Evolutionary conservation across 1,140 invertebrate genomes (phyloP), one percentile per base, ranked within the genome.

Genomic region (Pseudomyrmex cubaensis): DNA sequence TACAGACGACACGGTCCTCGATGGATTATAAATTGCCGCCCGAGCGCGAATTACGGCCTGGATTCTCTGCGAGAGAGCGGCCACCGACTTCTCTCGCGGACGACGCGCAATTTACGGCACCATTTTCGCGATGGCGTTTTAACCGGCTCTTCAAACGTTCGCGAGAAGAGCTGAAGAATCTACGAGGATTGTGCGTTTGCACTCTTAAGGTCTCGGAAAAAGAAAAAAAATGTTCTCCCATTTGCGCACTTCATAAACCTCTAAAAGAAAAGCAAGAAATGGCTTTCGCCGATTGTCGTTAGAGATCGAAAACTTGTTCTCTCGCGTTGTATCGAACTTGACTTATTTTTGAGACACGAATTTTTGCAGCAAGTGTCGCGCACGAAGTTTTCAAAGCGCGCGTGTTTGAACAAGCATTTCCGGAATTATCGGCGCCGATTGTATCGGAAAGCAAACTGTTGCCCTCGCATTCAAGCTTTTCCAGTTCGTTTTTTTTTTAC

Each of bases 1-100:
- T n/a, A 57, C 22, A 66, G 75, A 73, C 64, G 76, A 48, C 35
- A 35, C n/a, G 69, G 61, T 77, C 83, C 61, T 52, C 70, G 76
- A 85, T 84, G 80, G 85, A 72, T 83, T 86, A 90, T 87, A 85
- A 85, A 83, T 85, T 75, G 62, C 44, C 69, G 22, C 15, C 46
- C 69, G 35, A 15, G 69, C 83, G 84, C 63, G 75, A 88, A 90
- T 89, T 88, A 89, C 83, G 44, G 82, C 57, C 75, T 35, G 35
- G 25, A 50, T 35, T 46, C 25, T 25, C 25, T 73, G 67, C 5
- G 35, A 35, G 35, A 72, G 70, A 59, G 75, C 62, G 57, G 63
- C 82, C 76, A 74, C 57, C 83, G 64, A 83, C 82, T 83, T 83
- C 63, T 83, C 72, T 59, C 20, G 17, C 57, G 44, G 20, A 50